Conservation (phyloP, 2,113 vertebrate genomes). For the Leucosticte australis region DNA sequence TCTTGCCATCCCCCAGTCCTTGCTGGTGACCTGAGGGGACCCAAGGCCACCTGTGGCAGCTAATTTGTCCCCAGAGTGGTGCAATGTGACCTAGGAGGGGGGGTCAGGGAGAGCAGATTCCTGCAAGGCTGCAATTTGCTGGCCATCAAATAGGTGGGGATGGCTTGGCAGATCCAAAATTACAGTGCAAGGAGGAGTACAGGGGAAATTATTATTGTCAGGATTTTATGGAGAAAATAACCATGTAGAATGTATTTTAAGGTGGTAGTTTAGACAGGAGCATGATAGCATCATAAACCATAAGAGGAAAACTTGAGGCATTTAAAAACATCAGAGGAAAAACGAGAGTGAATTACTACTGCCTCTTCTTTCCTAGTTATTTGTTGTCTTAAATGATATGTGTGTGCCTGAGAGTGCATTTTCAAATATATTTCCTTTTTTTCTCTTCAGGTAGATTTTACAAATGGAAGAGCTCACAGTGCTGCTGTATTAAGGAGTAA, state of each 20-base stretch:
- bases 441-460: neutral
- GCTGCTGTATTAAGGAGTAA: neutral
- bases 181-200: constrained; percentile 26
- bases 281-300: constrained; percentile 58
- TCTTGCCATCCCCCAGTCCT: neutral
- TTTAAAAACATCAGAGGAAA: constrained; percentile 30
- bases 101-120: accelerated
- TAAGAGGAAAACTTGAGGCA: constrained; percentile 37
- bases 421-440: constrained; percentile 10
- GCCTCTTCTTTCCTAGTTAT: neutral
- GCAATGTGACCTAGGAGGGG: accelerated
- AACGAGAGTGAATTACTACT: neutral
- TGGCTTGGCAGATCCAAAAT: constrained; percentile 32
- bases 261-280: constrained; percentile 53
- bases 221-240: constrained; percentile 61
- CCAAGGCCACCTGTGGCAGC: neutral
- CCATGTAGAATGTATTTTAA: constrained; percentile 50
- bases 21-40: neutral
- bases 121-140: constrained; percentile 12
- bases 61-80: neutral
- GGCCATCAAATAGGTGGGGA: neutral
- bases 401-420: neutral
- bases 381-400: constrained; percentile 23
- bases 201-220: constrained; percentile 56
- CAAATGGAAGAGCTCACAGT: neutral